phyloP scores from a whole-genome alignment of 64 coral and sea anemone species.

The Catalaphyllia jardinei region DNA sequence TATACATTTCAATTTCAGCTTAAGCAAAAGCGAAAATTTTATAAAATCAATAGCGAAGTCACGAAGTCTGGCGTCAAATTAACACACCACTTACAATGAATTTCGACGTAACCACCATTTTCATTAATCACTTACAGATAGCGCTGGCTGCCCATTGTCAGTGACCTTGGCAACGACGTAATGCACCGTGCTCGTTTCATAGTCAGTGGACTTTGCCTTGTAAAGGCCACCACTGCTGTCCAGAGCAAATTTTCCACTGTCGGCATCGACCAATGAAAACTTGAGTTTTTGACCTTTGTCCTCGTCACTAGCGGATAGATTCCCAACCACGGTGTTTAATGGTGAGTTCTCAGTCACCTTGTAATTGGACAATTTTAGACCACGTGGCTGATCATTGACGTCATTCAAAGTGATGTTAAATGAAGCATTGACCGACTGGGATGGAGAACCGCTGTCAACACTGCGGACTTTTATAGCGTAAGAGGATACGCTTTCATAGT shows the following conservation, averaged over 20 bases:
- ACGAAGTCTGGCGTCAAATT: too few relatives aligned
- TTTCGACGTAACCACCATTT: too few relatives aligned
- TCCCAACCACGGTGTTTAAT: slow-evolving; percentile 48
- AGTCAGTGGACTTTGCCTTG: slow-evolving; percentile 69
- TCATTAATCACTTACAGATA: slow-evolving; percentile 39
- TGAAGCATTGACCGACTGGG: slow-evolving; percentile 28
- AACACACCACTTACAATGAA: too few relatives aligned
- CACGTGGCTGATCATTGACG: slow-evolving; percentile 72
- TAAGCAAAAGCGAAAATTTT: too few relatives aligned
- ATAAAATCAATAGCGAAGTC: too few relatives aligned
- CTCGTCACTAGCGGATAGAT: slow-evolving; percentile 64
- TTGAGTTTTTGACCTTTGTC: slow-evolving; percentile 63
- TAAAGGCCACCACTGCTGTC: slow-evolving; percentile 53
- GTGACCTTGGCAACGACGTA: slow-evolving; percentile 49
- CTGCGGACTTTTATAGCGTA: slow-evolving; percentile 68
- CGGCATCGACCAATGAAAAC: slow-evolving; percentile 68
- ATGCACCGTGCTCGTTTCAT: slow-evolving; percentile 72
- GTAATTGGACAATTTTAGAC: slow-evolving; percentile 56
- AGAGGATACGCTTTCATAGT: slow-evolving; percentile 67
- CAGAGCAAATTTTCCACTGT: slow-evolving; percentile 64
- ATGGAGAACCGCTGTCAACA: slow-evolving; percentile 68
- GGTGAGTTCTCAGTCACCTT: slow-evolving; percentile 62
- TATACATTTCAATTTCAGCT: too few relatives aligned
- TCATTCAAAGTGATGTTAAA: slow-evolving; percentile 57
- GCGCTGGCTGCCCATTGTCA: slow-evolving; percentile 46